These are phyloP conservation scores for Myrmecophaga tridactyla DNA, from an alignment of 2,113 vertebrate species.

Conservation along the genomic window DNA sequence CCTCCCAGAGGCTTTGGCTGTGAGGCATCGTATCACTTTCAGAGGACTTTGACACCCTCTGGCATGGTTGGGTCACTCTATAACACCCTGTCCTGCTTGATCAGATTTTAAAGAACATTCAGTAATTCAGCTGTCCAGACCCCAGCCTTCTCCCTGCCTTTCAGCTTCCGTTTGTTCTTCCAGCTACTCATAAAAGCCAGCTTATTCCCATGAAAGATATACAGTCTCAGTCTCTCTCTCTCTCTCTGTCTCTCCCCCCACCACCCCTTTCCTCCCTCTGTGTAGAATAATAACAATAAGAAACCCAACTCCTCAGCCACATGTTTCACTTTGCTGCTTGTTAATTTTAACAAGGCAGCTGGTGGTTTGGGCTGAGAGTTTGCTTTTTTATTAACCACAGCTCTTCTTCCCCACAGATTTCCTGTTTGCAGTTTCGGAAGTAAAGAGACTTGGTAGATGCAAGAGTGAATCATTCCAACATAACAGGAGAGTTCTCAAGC, in stretches of 20 bases:
- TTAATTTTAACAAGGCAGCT: conserved; percentile 77
- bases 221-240: background rate
- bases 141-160: background rate
- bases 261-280: background rate
- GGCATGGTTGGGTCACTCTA: background rate
- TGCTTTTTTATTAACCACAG: conserved; percentile 64
- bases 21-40: background rate
- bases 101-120: background rate
- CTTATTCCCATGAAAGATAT: conserved; percentile 3
- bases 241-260: background rate
- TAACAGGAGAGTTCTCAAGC: background rate
- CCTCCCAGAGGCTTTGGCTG: background rate
- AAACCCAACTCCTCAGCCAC: conserved; percentile 57
- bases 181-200: background rate
- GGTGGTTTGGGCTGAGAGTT: conserved; percentile 65
- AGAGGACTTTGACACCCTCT: background rate
- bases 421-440: conserved; percentile 42
- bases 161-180: background rate
- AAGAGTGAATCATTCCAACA: background rate
- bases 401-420: conserved; percentile 8
- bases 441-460: conserved; percentile 9
- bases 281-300: conserved; percentile 38
- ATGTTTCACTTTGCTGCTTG: conserved; percentile 71
- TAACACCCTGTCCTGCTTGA: background rate
- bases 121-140: background rate